Base-by-base conservation (phyloP, 1,140 invertebrate genomes). In the Penaeus chinensis region DNA sequence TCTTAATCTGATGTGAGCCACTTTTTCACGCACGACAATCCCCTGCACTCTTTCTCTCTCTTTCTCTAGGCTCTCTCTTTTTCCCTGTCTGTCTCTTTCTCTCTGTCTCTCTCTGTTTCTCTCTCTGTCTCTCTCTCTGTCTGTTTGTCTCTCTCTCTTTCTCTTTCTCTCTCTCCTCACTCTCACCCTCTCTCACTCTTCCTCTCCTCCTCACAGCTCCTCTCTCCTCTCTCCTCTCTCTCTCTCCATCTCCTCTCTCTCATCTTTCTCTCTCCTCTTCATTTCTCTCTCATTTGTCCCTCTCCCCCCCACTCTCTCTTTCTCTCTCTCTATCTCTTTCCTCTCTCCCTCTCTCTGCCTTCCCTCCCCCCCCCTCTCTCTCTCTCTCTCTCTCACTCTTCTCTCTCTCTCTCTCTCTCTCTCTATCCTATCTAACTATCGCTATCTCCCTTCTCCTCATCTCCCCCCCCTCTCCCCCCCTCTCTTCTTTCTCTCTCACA, bases 81-180 rank as follows among this genome's bases (percentile, higher is more conserved):
- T 32, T 32, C 37, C 4, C 37, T 42, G 37, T 42, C 37, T 42
- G 37, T 42, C 37, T 42, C 37, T 42, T 42, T 42, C 37, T 42
- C 4, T 42, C 37, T 42, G 37, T 42, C 7, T 42, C 2, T 42
- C 37, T 32, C 32, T 32, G 32, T 2, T 5, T 42, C 37, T 42
- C 37, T 42, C 4, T 42, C 37, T 42, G 37, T 42, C 37, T 42
- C 4, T 42, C 2, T 42, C 4, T 42, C 37, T 42, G 4, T 42
- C 4, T 42, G 37, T 42, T 3, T 42, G 37, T 42, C 37, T 42
- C 37, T 42, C 2, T 3, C 37, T 42, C 37, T 42, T 3, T 42
- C 71, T 74, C 71, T 74, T 27, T 74, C 27, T 74, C 27, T 74
- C 71, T 74, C 71, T 32, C 24, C 37, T n/a, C n/a, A n/a, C 32